Conservation (phyloP, 2,797 vertebrate species). For the Platyrinchus mystaceus region DNA sequence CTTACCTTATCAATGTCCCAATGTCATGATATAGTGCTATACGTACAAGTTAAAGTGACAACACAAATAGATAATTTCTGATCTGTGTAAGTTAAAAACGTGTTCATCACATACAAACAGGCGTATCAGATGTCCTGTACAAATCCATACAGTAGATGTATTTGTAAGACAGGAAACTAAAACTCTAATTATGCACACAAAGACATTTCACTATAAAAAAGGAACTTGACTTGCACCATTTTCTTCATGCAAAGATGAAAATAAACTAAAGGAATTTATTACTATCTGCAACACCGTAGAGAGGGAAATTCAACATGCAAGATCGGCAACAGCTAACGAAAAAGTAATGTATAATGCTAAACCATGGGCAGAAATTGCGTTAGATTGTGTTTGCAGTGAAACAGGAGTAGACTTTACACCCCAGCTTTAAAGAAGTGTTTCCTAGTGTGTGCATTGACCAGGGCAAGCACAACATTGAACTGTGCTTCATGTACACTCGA, state of each 20-base stretch:
- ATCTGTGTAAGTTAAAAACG: fast-evolving
- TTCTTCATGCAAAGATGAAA: fast-evolving
- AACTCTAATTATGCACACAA: fast-evolving
- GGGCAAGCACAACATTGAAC: fast-evolving
- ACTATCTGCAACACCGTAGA: too few species aligned
- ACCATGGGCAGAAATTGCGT: fast-evolving
- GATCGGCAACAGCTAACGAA: neutral
- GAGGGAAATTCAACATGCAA: fast-evolving
- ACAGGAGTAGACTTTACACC: neutral
- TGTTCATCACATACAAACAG: fast-evolving
- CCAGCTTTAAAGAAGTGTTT: fast-evolving
- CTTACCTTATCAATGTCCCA: neutral
- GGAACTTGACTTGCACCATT: neutral
- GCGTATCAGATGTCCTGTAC: fast-evolving
- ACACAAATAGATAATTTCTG: fast-evolving
- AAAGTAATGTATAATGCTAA: fast-evolving
- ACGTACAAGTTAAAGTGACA: fast-evolving
- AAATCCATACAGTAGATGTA: neutral
- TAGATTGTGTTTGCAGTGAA: neutral
- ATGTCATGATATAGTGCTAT: fast-evolving
- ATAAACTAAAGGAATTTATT: neutral
- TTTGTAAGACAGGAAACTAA: fast-evolving
- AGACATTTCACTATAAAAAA: neutral
- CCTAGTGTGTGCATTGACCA: fast-evolving
- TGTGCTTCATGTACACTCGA: fast-evolving